These are phyloP conservation scores for Sprattus sprattus DNA, from an alignment of 2,113 vertebrate species.

Conservation along the genomic window DNA sequence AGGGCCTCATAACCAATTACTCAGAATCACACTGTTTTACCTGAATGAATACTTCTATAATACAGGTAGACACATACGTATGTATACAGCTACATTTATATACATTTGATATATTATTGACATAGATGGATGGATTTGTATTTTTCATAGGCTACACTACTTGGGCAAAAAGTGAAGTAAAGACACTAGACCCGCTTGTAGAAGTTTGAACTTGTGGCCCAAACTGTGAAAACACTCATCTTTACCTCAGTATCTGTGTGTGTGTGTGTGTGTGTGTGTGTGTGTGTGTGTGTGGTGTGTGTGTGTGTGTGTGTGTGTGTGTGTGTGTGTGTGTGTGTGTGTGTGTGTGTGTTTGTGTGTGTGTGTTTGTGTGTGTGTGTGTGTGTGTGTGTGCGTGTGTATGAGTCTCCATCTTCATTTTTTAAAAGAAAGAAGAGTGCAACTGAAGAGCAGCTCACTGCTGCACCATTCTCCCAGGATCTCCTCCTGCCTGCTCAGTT, in stretches of 20 bases:
- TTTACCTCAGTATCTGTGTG: constrained; percentile 24
- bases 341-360: constrained; percentile 6
- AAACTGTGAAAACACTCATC: background rate
- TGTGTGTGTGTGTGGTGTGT: constrained; percentile 10
- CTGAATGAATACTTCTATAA: background rate
- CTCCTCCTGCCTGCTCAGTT: constrained; percentile 39
- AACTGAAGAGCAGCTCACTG: constrained; percentile 68
- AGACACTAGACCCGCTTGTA: background rate
- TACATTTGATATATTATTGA: background rate
- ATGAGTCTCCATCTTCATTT: constrained; percentile 12
- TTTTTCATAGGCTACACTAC: background rate
- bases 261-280: constrained; percentile 10
- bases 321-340: constrained; percentile 26
- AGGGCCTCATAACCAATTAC: background rate
- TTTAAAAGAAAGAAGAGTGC: constrained; percentile 19
- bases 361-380: constrained; percentile 7
- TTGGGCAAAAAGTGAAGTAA: background rate
- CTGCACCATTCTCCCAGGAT: constrained; percentile 58
- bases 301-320: background rate
- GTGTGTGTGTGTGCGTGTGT: background rate
- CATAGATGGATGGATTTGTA: background rate
- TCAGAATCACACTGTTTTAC: background rate
- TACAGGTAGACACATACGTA: background rate
- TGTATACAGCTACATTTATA: background rate
- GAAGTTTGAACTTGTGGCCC: background rate